Percentiles rank a stretch among this genome's conserved stretches.
Evolutionary conservation across 2,888 invertebrate species (phyloP).

Genomic region (Leucophenga montana): DNA sequence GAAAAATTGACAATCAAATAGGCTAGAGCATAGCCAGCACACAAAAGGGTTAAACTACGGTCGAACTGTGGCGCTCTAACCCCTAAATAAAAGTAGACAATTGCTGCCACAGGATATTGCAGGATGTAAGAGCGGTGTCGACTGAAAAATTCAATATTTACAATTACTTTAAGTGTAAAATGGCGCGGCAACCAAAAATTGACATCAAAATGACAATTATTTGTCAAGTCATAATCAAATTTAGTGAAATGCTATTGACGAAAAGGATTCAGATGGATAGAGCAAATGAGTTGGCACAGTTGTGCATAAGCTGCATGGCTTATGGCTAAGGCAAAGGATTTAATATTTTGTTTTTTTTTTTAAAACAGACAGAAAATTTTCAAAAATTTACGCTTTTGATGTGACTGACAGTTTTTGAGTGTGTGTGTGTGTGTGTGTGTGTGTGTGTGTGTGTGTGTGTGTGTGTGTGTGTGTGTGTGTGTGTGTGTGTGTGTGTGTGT

Average conservation of each 20-base stretch:
- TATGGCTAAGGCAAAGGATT: constrained; percentile 13
- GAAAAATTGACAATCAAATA: constrained; percentile 6
- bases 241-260: constrained; percentile 44
- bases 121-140: background rate
- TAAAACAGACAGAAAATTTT: background rate
- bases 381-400: constrained; percentile 2
- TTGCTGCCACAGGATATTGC: background rate
- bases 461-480: no score
- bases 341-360: background rate
- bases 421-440: no score
- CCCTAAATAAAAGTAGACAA: background rate
- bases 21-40: no score
- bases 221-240: constrained; percentile 68
- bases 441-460: no score
- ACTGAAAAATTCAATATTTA: constrained; percentile 61
- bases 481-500: no score
- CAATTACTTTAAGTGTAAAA: constrained; percentile 58
- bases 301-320: constrained; percentile 64
- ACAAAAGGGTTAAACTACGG: constrained; percentile 50
- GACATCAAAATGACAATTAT: constrained; percentile 66
- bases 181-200: constrained; percentile 40
- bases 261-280: background rate
- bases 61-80: background rate
- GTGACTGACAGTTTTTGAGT: constrained; percentile 26
- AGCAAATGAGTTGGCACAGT: constrained; percentile 49